phyloP scores from a whole-genome alignment of 1,140 invertebrate genomes.

The Camponotus floridanus region DNA sequence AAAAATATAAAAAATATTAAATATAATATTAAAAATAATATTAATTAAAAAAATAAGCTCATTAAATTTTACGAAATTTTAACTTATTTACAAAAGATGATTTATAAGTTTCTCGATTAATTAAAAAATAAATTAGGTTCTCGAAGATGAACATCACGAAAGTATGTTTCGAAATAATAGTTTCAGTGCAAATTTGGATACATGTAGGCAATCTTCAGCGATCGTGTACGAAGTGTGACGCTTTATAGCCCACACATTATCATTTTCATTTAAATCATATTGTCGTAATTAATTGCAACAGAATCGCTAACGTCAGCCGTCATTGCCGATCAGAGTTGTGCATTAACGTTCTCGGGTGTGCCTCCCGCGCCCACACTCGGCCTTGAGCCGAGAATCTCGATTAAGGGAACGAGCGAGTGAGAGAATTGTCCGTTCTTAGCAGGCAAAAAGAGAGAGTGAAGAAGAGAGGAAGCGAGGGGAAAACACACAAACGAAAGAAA shows the following conservation, averaged over 20 bases:
- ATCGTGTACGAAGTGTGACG: background rate
- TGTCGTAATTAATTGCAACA: slow-evolving; percentile 5
- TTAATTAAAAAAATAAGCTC: too few species aligned
- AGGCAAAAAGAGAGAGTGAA: background rate
- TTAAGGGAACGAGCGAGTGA: slow-evolving; percentile 1
- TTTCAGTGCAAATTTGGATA: background rate
- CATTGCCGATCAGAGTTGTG: slow-evolving; percentile 68
- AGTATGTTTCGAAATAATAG: background rate
- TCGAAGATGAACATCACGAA: too few species aligned
- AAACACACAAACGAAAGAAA: background rate
- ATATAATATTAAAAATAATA: too few species aligned
- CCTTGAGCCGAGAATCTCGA: slow-evolving; percentile 60
- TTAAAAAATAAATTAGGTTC: background rate
- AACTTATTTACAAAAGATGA: background rate
- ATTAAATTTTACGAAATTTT: background rate
- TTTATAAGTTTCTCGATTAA: background rate
- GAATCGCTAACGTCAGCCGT: slow-evolving; percentile 56
- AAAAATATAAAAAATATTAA: too few species aligned
- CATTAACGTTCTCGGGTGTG: slow-evolving; percentile 74
- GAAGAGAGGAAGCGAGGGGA: background rate
- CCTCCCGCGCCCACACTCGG: slow-evolving; percentile 69
- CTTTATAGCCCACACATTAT: background rate
- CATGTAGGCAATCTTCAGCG: background rate
- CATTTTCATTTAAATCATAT: slow-evolving; percentile 13
- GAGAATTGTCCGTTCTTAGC: slow-evolving; percentile 8